Evolutionary conservation across 2,888 invertebrate species (phyloP), one percentile per base, ranked within the genome.

Genomic region (Ormyrus rosae): DNA sequence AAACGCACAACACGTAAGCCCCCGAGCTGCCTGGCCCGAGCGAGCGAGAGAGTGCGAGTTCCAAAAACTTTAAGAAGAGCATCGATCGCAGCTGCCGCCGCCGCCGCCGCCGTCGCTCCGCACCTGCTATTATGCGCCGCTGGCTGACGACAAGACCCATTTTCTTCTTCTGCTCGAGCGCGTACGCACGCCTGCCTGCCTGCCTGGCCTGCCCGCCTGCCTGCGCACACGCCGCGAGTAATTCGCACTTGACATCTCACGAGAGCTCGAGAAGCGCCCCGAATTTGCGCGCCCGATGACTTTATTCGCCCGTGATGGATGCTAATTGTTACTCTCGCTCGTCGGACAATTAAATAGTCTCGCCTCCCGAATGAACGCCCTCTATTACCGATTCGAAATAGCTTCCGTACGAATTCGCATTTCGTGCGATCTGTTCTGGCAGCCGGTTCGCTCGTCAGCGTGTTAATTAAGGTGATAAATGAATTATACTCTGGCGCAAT

Each of bases 51-150:
- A 81, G 84, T 76, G 84, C 83, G 83, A 87, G 85, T 86, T 85
- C 87, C 86, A 87, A 89, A 89, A 88, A 88, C 86, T 87, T 87
- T 86, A 56, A 89, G 83, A 82, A 69, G 89, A 88, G 87, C 87
- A 88, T 87, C 87, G 89, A 88, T 88, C 88, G 88, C 90, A 89
- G 89, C 89, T 89, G 89, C 88, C 34, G 34, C 34, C 34, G 34
- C 88, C 67, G 89, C 88, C 34, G 34, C 34, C 34, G 34, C 88
- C 67, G 85, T 87, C 88, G 87, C 87, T 86, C 84, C 85, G 88
- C 90, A 90, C 90, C 90, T 90, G 90, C 90, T 88, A 89, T 89
- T 88, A 88, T 86, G 55, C 50, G 55, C 51, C 67, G 48, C 50
- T 46, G 19, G 19, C 78, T 46, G 58, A 67, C 50, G 67, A 72